Evolutionary conservation across 37 sponge, comb jelly and placozoan species (phyloP).

Genomic region (Chondrosia reniformis): DNA sequence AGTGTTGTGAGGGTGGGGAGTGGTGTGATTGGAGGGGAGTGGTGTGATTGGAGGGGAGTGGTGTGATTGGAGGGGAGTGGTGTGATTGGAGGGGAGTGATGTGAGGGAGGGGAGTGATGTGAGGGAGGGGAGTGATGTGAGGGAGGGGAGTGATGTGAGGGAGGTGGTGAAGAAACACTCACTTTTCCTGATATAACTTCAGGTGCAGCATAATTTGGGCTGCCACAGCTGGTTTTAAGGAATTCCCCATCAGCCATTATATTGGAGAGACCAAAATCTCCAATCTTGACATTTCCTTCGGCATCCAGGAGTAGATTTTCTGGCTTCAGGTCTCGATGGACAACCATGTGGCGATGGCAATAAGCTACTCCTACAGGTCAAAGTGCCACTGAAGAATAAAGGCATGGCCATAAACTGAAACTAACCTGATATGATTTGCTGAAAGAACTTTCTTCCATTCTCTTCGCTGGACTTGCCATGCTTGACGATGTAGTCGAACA

Average conservation of each 20-base stretch:
- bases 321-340: slow-evolving; percentile 92
- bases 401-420: neutral
- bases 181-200: slow-evolving; percentile 94
- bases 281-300: slow-evolving; percentile 75
- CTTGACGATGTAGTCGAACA: slow-evolving; percentile 93
- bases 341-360: slow-evolving; percentile 90
- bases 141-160: neutral
- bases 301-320: slow-evolving; percentile 92
- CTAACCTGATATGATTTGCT: slow-evolving; percentile 85
- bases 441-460: slow-evolving; percentile 81
- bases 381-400: neutral
- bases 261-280: slow-evolving; percentile 95
- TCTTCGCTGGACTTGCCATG: slow-evolving; percentile 75
- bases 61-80: neutral
- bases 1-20: neutral
- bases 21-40: neutral
- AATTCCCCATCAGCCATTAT: slow-evolving; percentile 97
- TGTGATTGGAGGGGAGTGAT: neutral
- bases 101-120: neutral
- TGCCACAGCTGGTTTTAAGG: slow-evolving; percentile 90
- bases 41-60: neutral
- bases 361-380: slow-evolving; percentile 70
- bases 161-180: neutral
- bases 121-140: neutral
- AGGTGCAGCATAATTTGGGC: slow-evolving; percentile 97